Evolutionary conservation across 2,888 invertebrate species (phyloP).

Genomic region (Leucania comma): DNA sequence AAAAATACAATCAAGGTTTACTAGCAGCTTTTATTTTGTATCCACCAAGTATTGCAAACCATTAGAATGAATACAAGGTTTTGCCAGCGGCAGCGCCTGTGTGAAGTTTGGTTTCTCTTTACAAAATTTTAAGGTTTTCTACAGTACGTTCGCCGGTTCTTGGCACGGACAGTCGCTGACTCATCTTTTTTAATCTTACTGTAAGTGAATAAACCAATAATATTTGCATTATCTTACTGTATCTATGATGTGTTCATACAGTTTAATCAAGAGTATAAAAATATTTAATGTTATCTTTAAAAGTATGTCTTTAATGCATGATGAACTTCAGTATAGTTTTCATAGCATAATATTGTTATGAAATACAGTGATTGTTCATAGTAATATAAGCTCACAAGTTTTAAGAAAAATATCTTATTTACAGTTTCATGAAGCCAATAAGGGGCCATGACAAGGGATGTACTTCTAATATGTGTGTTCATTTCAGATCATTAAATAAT

Average conservation of each 20-base stretch:
- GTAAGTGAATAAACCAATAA: constrained; percentile 30
- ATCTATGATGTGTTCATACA: neutral
- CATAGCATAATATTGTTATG: neutral
- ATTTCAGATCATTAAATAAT: constrained; percentile 16
- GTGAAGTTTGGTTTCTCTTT: too few relatives aligned
- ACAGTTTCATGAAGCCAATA: neutral
- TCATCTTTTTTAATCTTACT: neutral
- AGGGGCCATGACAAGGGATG: neutral
- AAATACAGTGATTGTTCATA: neutral
- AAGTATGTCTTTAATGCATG: constrained; percentile 23
- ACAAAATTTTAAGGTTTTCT: too few relatives aligned
- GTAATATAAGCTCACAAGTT: neutral
- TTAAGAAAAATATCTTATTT: neutral
- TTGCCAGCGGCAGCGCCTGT: too few relatives aligned
- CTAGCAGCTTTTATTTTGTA: neutral
- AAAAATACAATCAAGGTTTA: neutral
- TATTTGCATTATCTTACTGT: constrained; percentile 31
- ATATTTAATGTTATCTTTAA: constrained; percentile 38
- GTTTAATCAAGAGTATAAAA: constrained; percentile 15
- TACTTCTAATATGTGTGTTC: constrained; percentile 1
- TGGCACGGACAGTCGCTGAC: neutral
- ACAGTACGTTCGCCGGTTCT: too few relatives aligned
- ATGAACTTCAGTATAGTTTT: constrained; percentile 14
- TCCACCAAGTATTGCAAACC: neutral
- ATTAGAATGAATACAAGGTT: too few relatives aligned